phyloP scores from a whole-genome alignment of 35 echinoderm and acorn worm genomes.

The Stichopus chloronotus region DNA sequence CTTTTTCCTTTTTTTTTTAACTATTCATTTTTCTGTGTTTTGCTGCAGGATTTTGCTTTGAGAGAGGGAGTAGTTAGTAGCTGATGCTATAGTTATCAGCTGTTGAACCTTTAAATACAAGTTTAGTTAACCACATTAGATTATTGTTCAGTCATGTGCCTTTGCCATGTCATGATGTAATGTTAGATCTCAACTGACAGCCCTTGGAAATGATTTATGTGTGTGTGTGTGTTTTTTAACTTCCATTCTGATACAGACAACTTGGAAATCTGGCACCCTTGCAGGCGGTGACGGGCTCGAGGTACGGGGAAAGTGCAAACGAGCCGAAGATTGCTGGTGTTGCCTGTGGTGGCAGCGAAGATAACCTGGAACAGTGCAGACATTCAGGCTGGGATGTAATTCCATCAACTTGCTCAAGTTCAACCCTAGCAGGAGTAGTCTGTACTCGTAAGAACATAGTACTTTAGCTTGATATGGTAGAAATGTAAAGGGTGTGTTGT shows the following conservation, averaged over 20 bases:
- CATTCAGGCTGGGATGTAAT: slow-evolving; percentile 54
- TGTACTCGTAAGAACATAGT: slow-evolving; percentile 61
- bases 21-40: too few species aligned
- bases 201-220: too few species aligned
- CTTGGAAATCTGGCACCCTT: slow-evolving; percentile 65
- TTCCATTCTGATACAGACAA: slow-evolving; percentile 28
- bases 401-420: not conserved
- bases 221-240: too few species aligned
- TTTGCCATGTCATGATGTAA: too few species aligned
- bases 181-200: too few species aligned
- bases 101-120: too few species aligned
- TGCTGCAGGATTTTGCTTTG: too few species aligned
- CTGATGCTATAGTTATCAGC: too few species aligned
- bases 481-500: not conserved
- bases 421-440: slow-evolving; percentile 61
- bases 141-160: too few species aligned
- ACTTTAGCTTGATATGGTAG: not conserved
- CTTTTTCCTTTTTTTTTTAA: too few species aligned
- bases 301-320: slow-evolving; percentile 21
- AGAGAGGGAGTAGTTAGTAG: too few species aligned
- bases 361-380: slow-evolving; percentile 59
- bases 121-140: too few species aligned
- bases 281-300: slow-evolving; percentile 42
- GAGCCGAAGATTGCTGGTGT: slow-evolving; percentile 36
- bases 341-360: slow-evolving; percentile 46